Evolutionary conservation across 2,888 invertebrate genomes (phyloP).

Genomic region (Agonopterix heracliana): DNA sequence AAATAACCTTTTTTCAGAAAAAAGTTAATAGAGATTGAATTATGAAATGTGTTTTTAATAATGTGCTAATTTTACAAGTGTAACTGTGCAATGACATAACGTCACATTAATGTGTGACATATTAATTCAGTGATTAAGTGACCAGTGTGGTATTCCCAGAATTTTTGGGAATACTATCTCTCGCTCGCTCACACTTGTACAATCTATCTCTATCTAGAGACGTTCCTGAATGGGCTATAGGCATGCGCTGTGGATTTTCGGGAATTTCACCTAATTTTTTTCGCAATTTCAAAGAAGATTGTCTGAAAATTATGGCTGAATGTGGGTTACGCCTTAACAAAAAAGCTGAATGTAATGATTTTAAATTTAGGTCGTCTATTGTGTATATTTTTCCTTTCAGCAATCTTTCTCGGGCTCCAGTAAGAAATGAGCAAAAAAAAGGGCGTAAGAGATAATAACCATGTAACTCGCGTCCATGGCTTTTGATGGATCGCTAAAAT

Average conservation of each 20-base stretch:
- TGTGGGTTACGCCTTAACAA: too few relatives aligned
- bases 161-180: conserved; percentile 38
- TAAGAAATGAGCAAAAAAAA: too few relatives aligned
- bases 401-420: too few relatives aligned
- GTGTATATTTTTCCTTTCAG: too few relatives aligned
- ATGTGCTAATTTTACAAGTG: conserved; percentile 14
- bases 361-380: too few relatives aligned
- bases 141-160: conserved; percentile 41
- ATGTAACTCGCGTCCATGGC: too few relatives aligned
- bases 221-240: conserved; percentile 58
- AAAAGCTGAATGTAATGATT: too few relatives aligned
- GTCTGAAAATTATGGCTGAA: too few relatives aligned
- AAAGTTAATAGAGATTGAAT: background rate
- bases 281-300: too few relatives aligned
- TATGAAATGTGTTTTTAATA: background rate
- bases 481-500: too few relatives aligned
- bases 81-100: conserved; percentile 34
- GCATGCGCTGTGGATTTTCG: conserved; percentile 51
- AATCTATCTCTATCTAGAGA: conserved; percentile 33
- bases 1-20: background rate
- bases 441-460: too few relatives aligned
- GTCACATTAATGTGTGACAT: conserved; percentile 18
- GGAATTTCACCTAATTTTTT: conserved; percentile 10
- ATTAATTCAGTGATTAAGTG: conserved; percentile 24
- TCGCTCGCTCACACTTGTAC: conserved; percentile 30